Percentiles rank a stretch among this genome's conserved stretches.
These are phyloP conservation scores for Dastarcus helophoroides DNA, from an alignment of 2,888 invertebrate species.

Conservation along the genomic window DNA sequence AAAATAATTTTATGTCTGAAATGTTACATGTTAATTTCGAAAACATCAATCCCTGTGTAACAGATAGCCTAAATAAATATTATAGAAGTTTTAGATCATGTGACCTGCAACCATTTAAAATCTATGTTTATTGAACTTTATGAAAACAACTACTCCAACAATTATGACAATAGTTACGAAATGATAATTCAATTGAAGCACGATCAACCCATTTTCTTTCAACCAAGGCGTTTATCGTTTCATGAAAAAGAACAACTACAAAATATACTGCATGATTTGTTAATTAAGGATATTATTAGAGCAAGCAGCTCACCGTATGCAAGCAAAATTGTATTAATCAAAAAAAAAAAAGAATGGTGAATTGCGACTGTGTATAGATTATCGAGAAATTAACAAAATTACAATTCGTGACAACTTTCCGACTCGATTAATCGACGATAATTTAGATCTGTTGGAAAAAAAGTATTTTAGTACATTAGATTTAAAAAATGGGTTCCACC, in stretches of 20 bases:
- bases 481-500: constrained; percentile 18
- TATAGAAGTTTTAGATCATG: too few relatives aligned
- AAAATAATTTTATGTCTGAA: too few relatives aligned
- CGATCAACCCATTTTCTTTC: constrained; percentile 11
- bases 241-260: constrained; percentile 14
- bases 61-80: too few relatives aligned
- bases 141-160: too few relatives aligned
- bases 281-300: constrained; percentile 13
- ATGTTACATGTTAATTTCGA: too few relatives aligned
- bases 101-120: too few relatives aligned
- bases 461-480: constrained; percentile 17
- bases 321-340: constrained; percentile 18
- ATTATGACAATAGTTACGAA: constrained; percentile 9
- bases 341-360: constrained; percentile 23
- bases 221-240: constrained; percentile 15
- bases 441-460: constrained; percentile 15
- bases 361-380: constrained; percentile 21
- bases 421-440: constrained; percentile 22
- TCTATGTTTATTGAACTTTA: too few relatives aligned
- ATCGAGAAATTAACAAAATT: constrained; percentile 19
- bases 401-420: constrained; percentile 20
- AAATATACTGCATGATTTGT: constrained; percentile 13
- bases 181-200: constrained; percentile 14
- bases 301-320: constrained; percentile 21
- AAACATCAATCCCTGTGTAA: too few relatives aligned